Evolutionary conservation across 2,113 vertebrate genomes (phyloP).

Genomic region (Protobothrops flavoviridis): DNA sequence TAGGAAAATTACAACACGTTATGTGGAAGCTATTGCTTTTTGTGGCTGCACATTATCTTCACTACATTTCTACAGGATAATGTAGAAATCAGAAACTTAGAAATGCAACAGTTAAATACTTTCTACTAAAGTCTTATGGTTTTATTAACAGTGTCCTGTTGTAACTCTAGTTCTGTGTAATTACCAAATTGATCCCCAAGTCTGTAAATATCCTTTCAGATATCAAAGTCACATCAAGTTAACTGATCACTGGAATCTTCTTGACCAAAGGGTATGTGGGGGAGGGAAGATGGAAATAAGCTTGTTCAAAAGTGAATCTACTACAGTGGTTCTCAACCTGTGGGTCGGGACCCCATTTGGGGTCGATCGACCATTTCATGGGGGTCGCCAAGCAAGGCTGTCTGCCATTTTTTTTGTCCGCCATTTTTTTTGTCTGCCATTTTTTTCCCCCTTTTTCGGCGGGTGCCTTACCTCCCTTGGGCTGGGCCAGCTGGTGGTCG

Average conservation of each 20-base stretch:
- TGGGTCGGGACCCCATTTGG: no score
- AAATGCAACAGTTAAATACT: conserved; percentile 66
- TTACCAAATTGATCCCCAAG: background rate
- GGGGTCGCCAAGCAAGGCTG: no score
- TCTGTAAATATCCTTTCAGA: background rate
- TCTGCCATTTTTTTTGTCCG: no score
- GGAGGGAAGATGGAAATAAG: background rate
- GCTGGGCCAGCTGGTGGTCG: no score
- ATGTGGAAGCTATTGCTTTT: background rate
- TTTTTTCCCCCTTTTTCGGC: no score
- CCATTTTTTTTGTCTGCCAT: no score
- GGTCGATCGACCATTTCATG: no score
- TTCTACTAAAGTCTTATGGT: conserved; percentile 41
- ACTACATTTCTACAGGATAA: background rate
- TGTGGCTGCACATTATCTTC: background rate
- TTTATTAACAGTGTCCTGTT: conserved; percentile 57
- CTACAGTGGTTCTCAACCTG: no score
- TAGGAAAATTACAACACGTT: background rate
- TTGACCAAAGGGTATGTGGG: background rate
- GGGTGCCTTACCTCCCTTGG: no score
- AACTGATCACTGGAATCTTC: background rate
- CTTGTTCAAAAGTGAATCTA: background rate
- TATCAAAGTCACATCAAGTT: background rate
- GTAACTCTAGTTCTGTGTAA: background rate
- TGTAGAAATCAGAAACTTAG: conserved; percentile 68